Evolutionary conservation across 2,888 invertebrate genomes (phyloP), one percentile per base, ranked within the genome.

Genomic region (Hypercompe scribonia): DNA sequence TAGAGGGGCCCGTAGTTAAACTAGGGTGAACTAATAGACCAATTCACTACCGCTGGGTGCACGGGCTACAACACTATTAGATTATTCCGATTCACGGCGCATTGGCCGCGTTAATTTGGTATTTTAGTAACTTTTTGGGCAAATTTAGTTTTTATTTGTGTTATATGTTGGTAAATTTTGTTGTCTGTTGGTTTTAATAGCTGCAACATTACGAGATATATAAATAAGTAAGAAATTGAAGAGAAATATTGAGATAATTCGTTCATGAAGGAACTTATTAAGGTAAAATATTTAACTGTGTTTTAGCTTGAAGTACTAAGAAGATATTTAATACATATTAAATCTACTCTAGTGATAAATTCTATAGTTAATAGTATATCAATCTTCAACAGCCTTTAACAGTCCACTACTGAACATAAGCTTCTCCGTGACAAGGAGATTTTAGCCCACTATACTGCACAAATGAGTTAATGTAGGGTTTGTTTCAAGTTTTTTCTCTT

Each of bases 1-100:
- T 90, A 90, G 83, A 72, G 80, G 88, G 87, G 88, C 74, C 88
- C 83, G 85, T 81, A 85, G 79, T 84, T 82, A 81, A 87, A 88
- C 89, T 88, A 88, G 92, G 92, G 94, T 90, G 90, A 84, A 90
- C 91, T 93, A 93, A 93, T 93, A 93, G 90, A 92, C 89, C 90
- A 89, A 90, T 90, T 90, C 87, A 88, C 85, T 86, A 87, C 88
- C 89, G 87, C 88, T 91, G 90, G 89, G 89, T 88, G 83, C 87
- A 85, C 85, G 84, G 86, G 80, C 84, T 78, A 81, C 83, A 81
- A 84, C 90, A 90, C 90, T 89, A 93, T 93, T 90, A 89, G 89
- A 91, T 93, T 92, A 92, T 91, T 89, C 90, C 92, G 89, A 89
- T 86, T 91, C 88, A 81, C 74, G 78, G 88, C 83, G 80, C 84